A percentile compares a stretch with the other conserved stretches of the same genome.
These are phyloP conservation scores for Drosophila rellima DNA, from an alignment of 2,888 invertebrate species.

Conservation along the genomic window DNA sequence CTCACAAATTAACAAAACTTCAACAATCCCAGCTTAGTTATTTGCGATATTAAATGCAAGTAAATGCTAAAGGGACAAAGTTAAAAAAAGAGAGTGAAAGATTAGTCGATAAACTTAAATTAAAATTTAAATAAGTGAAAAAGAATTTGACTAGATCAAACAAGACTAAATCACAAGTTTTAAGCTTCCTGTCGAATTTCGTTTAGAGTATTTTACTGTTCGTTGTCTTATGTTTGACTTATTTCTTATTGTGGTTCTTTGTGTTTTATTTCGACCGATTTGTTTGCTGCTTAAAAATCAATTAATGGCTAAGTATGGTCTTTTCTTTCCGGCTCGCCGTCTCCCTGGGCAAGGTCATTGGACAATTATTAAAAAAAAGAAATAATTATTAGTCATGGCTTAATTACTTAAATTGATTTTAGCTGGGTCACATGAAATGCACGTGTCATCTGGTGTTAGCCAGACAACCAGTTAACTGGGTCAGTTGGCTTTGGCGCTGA, in stretches of 20 bases:
- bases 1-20: not conserved
- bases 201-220: constrained; percentile 15
- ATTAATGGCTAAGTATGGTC: constrained; percentile 62
- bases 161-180: too few species aligned
- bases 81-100: too few species aligned
- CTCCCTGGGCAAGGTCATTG: constrained; percentile 62
- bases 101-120: too few species aligned
- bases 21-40: not conserved
- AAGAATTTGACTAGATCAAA: too few species aligned
- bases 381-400: constrained; percentile 22
- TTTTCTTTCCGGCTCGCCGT: constrained; percentile 65
- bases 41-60: not conserved
- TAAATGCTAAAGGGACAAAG: too few species aligned
- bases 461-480: constrained; percentile 23
- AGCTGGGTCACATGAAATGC: constrained; percentile 21
- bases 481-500: constrained; percentile 27
- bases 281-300: constrained; percentile 67
- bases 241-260: constrained; percentile 24
- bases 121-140: too few species aligned
- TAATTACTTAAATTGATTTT: constrained; percentile 41
- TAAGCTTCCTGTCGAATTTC: too few species aligned
- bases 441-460: constrained; percentile 21
- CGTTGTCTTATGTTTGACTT: not conserved
- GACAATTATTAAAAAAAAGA: constrained; percentile 52
- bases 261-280: constrained; percentile 35